phyloP scores from a whole-genome alignment of 2,113 vertebrate species.

The Ochotona princeps region DNA sequence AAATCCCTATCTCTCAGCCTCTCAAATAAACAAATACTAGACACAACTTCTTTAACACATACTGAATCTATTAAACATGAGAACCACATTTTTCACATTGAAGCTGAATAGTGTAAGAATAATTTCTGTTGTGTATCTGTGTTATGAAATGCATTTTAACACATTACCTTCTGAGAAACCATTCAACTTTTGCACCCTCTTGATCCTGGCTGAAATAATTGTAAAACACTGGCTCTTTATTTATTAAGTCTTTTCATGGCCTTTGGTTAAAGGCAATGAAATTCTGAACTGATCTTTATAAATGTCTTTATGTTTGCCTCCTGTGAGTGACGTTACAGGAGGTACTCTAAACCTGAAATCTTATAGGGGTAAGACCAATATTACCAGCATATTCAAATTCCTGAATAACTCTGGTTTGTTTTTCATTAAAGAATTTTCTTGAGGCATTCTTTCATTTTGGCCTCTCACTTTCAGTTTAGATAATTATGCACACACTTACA shows the following conservation, averaged over 20 bases:
- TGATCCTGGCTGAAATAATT: conserved; percentile 55
- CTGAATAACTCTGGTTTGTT: conserved; percentile 44
- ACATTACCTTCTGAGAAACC: background rate
- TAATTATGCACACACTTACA: conserved; percentile 39
- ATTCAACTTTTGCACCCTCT: conserved; percentile 19
- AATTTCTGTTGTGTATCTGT: background rate
- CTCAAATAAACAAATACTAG: no score
- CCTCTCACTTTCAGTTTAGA: conserved; percentile 24
- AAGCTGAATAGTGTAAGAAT: background rate
- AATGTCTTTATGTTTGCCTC: conserved; percentile 48
- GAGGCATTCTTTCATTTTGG: conserved; percentile 53
- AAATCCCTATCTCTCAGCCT: no score
- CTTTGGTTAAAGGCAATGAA: conserved; percentile 57
- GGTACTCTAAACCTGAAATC: background rate
- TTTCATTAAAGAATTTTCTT: conserved; percentile 68
- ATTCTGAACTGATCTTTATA: conserved; percentile 35
- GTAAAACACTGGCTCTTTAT: conserved; percentile 21
- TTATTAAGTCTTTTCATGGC: conserved; percentile 24
- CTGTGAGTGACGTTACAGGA: conserved; percentile 26
- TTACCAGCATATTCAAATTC: conserved; percentile 25
- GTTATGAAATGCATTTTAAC: conserved; percentile 29
- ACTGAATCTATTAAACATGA: conserved; percentile 14
- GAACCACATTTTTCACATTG: background rate
- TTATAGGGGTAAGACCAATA: background rate
- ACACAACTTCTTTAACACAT: background rate